Conservation (phyloP, 2,888 invertebrate genomes). For the Mactromeris polynyma region DNA sequence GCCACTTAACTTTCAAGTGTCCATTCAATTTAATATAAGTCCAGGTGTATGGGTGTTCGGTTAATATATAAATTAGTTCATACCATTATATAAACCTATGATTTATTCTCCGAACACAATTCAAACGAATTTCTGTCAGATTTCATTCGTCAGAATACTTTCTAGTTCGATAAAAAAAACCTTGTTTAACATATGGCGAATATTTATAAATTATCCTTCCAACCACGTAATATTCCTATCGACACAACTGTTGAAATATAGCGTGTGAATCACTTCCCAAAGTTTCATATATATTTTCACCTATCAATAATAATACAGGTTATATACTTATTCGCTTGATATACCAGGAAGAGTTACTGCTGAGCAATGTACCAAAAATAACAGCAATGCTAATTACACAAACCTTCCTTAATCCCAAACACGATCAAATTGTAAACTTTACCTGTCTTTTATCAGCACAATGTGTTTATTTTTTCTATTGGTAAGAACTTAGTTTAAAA, state of each 20-base stretch:
- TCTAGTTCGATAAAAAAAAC: neutral
- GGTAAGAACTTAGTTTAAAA: conserved; percentile 3
- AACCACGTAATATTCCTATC: neutral
- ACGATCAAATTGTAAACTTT: neutral
- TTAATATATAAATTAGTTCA: neutral
- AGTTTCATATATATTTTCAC: neutral
- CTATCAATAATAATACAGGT: neutral
- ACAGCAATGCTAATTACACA: neutral
- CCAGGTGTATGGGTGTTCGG: neutral
- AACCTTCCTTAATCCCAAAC: neutral
- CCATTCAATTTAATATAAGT: neutral
- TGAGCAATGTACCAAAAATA: neutral
- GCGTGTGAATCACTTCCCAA: conserved; percentile 13
- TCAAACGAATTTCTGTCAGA: conserved; percentile 9
- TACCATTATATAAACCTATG: neutral
- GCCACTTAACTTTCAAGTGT: conserved; percentile 1
- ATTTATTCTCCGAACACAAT: neutral
- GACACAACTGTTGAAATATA: neutral
- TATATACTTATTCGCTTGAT: neutral
- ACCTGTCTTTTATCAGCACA: neutral
- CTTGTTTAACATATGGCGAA: neutral
- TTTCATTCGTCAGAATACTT: neutral
- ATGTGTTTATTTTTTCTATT: neutral
- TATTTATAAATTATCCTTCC: neutral
- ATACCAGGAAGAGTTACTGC: conserved; percentile 4